Percentiles rank a stretch among this genome's conserved stretches.
These are phyloP conservation scores for Poecilia gillii DNA, from an alignment of 2,797 vertebrate genomes.

Conservation along the genomic window DNA sequence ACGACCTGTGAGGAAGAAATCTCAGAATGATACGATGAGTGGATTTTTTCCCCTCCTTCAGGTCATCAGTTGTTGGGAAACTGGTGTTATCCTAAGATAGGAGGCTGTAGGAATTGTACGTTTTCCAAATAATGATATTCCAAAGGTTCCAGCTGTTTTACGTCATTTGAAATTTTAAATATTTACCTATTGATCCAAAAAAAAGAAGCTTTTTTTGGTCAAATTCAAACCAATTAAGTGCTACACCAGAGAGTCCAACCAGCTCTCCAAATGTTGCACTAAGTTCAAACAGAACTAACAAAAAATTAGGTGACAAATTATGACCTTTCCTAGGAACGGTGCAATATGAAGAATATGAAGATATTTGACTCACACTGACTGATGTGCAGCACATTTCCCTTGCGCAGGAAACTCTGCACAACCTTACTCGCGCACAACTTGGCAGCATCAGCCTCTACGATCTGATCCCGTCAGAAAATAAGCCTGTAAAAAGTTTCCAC, in stretches of 20 bases:
- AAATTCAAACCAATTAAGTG: too few relatives aligned
- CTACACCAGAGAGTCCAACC: too few relatives aligned
- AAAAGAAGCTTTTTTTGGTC: neutral
- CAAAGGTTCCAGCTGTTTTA: neutral
- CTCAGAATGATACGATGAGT: neutral
- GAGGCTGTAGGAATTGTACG: neutral
- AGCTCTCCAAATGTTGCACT: neutral
- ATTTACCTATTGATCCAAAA: too few relatives aligned
- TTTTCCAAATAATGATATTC: neutral
- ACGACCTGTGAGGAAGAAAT: neutral
- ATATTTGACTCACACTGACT: conserved; percentile 20
- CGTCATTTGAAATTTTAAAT: neutral
- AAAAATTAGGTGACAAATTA: neutral
- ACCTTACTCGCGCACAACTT: conserved; percentile 46
- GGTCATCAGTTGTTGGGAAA: neutral
- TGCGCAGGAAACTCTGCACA: conserved; percentile 39
- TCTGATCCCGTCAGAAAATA: conserved; percentile 52
- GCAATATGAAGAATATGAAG: conserved; percentile 18
- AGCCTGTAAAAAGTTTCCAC: conserved; percentile 59
- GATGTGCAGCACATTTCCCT: conserved; percentile 28
- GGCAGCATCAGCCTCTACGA: conserved; percentile 45
- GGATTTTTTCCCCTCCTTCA: neutral
- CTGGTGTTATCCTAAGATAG: neutral
- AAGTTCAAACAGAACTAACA: neutral
- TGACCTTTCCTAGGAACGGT: neutral